These are phyloP conservation scores for Otus sunia DNA, from an alignment of 2,113 vertebrate species.

Conservation along the genomic window DNA sequence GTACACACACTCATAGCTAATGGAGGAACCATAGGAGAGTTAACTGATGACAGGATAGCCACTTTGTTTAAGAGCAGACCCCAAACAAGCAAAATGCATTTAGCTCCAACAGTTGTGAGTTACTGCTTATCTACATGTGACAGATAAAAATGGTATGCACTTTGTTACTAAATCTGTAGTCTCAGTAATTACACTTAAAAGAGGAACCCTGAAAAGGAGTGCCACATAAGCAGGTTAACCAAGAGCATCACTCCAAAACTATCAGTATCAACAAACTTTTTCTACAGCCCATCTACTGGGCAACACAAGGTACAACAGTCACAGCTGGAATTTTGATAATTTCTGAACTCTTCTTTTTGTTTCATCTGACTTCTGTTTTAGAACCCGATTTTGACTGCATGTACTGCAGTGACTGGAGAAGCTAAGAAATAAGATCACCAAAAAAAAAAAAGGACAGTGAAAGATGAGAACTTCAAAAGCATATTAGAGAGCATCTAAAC, in stretches of 20 bases:
- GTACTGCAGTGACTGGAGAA: not conserved
- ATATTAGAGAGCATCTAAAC: not conserved
- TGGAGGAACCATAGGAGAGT: not conserved
- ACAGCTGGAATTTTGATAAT: not conserved
- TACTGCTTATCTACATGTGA: not conserved
- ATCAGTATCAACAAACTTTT: not conserved
- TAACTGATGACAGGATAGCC: not conserved
- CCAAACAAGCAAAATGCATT: not conserved
- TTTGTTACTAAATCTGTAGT: not conserved
- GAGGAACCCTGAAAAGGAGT: not conserved
- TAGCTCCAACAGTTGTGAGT: not conserved
- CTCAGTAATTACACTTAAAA: not conserved
- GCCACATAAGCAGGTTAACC: not conserved
- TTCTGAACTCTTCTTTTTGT: not conserved
- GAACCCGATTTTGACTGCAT: not conserved
- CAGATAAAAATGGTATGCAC: not conserved
- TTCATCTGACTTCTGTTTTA: not conserved
- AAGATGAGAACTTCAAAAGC: not conserved
- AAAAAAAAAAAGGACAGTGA: not conserved
- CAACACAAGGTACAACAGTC: not conserved
- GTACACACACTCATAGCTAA: not conserved
- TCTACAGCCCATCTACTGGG: not conserved
- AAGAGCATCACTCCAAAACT: not conserved
- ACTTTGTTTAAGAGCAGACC: not conserved
- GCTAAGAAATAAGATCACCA: not conserved